These are phyloP conservation scores for Toxostoma redivivum DNA, from an alignment of 2,113 vertebrate genomes.

Conservation along the genomic window DNA sequence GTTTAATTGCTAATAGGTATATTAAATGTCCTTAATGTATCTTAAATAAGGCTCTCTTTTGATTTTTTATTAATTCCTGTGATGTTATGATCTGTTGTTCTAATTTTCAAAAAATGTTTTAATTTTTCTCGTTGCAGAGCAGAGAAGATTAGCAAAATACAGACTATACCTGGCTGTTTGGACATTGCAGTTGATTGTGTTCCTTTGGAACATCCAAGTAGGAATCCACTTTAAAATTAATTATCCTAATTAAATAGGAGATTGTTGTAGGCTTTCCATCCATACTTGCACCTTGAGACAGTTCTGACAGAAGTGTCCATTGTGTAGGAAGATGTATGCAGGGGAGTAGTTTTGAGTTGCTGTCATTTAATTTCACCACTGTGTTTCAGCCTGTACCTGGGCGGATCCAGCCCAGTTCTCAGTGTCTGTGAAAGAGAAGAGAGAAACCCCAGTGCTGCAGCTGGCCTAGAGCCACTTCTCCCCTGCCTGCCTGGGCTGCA, in stretches of 20 bases:
- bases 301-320: background rate
- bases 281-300: background rate
- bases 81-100: background rate
- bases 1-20: background rate
- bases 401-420: background rate
- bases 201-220: slow-evolving; percentile 95
- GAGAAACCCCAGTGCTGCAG: background rate
- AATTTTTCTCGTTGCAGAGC: slow-evolving; percentile 77
- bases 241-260: background rate
- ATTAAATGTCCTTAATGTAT: background rate
- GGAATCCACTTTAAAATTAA: slow-evolving; percentile 21
- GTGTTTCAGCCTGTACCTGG: background rate
- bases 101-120: background rate
- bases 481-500: background rate
- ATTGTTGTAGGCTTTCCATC: background rate
- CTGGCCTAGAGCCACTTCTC: background rate
- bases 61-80: background rate
- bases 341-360: background rate
- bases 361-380: background rate
- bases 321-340: background rate
- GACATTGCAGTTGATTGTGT: slow-evolving; percentile 88
- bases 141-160: slow-evolving; percentile 94
- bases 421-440: background rate
- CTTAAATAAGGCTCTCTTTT: background rate
- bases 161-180: slow-evolving; percentile 90